Evolutionary conservation across 2,888 invertebrate species (phyloP).

Genomic region (Dasypolia templi): DNA sequence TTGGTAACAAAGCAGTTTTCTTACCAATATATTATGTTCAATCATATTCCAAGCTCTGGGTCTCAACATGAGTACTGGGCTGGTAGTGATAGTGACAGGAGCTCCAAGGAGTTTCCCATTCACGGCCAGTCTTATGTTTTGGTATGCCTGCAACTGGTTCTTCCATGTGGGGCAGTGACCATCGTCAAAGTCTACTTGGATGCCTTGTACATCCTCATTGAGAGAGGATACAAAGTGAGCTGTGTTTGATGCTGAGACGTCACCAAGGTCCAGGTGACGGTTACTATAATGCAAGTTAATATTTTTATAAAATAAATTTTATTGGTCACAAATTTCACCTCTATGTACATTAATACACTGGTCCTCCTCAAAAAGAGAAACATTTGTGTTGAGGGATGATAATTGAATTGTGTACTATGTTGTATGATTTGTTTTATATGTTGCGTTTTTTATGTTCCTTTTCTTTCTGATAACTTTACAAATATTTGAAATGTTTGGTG

Average conservation of each 20-base stretch:
- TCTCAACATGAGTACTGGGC: conserved; percentile 92
- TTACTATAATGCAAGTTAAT: conserved; percentile 75
- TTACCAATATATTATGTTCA: conserved; percentile 91
- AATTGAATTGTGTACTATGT: too few species aligned
- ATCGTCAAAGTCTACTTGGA: conserved; percentile 93
- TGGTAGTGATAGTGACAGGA: conserved; percentile 86
- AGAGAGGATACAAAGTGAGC: conserved; percentile 90
- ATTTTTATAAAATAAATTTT: neutral
- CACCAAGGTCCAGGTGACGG: conserved; percentile 92
- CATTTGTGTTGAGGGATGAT: neutral
- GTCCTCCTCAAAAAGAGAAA: neutral
- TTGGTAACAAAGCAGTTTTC: neutral
- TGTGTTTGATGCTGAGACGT: conserved; percentile 91
- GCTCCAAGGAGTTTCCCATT: conserved; percentile 87
- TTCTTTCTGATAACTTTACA: neutral
- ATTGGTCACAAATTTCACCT: neutral
- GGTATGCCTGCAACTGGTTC: conserved; percentile 91
- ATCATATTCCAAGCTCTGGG: conserved; percentile 94
- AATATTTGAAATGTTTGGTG: neutral
- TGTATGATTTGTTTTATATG: neutral
- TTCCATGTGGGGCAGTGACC: conserved; percentile 94
- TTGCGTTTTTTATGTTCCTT: neutral
- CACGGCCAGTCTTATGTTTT: conserved; percentile 91
- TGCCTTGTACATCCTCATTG: conserved; percentile 90
- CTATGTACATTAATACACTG: neutral